Evolutionary conservation across 2,113 vertebrate genomes (phyloP).

Genomic region (Apistogramma diplotaenia): DNA sequence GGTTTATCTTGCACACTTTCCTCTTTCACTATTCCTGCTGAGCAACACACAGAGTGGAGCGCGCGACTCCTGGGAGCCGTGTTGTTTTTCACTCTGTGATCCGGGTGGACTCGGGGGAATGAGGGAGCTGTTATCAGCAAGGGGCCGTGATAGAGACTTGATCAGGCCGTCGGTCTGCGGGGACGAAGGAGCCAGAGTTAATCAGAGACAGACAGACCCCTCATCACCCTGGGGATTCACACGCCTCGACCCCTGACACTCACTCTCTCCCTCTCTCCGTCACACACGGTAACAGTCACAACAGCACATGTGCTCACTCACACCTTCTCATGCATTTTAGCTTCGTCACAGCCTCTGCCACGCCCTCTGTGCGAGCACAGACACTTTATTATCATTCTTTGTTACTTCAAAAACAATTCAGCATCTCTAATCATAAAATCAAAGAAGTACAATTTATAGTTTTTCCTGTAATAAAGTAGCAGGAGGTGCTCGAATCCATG

Average conservation of each 20-base stretch:
- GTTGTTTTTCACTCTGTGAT: conserved; percentile 74
- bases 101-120: conserved; percentile 54
- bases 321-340: background rate
- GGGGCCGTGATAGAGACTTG: conserved; percentile 71
- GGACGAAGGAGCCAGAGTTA: conserved; percentile 73
- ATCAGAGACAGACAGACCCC: conserved; percentile 78
- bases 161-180: conserved; percentile 70
- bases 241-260: conserved; percentile 49
- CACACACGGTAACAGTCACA: conserved; percentile 21
- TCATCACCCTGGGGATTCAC: conserved; percentile 69
- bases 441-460: background rate
- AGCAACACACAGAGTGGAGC: conserved; percentile 21
- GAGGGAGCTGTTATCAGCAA: conserved; percentile 75
- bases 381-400: background rate
- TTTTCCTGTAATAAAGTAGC: background rate
- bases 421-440: background rate
- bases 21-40: conserved; percentile 6
- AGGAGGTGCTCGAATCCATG: background rate
- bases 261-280: conserved; percentile 14
- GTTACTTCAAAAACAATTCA: background rate
- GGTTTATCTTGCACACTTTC: conserved; percentile 32
- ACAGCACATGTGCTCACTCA: background rate
- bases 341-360: background rate
- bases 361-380: background rate
- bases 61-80: conserved; percentile 57